These are phyloP conservation scores for Petaurus breviceps DNA, from an alignment of 2,113 vertebrate species.

Conservation along the genomic window DNA sequence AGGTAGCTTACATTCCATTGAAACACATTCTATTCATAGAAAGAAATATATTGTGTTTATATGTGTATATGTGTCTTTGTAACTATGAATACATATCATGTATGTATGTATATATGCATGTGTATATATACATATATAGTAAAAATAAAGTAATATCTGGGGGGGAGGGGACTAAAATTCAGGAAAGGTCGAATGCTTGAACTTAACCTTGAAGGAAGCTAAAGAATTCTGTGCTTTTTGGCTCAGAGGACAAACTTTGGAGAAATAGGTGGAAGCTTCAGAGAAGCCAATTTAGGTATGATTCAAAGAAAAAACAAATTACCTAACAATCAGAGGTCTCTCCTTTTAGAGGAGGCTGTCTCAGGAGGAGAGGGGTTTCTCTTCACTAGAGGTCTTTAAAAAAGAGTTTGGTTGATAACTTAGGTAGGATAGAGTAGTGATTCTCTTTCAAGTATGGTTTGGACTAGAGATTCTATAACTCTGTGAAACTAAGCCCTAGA, in stretches of 20 bases:
- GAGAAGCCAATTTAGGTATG: neutral
- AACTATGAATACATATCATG: neutral
- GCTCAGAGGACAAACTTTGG: neutral
- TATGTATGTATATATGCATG: too few species aligned
- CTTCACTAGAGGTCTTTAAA: neutral
- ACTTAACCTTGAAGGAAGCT: neutral
- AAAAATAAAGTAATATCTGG: neutral
- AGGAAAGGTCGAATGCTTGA: neutral
- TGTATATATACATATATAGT: neutral
- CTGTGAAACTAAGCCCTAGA: neutral
- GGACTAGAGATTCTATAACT: neutral
- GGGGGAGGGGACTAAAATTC: neutral
- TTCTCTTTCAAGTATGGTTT: neutral
- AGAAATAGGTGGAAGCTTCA: neutral
- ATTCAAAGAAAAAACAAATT: neutral
- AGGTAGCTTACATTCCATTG: neutral
- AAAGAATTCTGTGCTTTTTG: neutral
- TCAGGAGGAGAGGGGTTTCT: neutral
- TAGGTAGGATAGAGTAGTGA: neutral
- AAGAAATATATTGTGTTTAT: neutral
- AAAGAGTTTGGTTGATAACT: neutral
- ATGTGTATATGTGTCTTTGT: neutral
- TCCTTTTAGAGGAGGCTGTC: neutral
- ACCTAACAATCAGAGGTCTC: neutral
- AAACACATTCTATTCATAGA: neutral